Evolutionary conservation across 2,113 vertebrate species (phyloP), one percentile per base, ranked within the genome.

Genomic region (Malaclemys terrapin): DNA sequence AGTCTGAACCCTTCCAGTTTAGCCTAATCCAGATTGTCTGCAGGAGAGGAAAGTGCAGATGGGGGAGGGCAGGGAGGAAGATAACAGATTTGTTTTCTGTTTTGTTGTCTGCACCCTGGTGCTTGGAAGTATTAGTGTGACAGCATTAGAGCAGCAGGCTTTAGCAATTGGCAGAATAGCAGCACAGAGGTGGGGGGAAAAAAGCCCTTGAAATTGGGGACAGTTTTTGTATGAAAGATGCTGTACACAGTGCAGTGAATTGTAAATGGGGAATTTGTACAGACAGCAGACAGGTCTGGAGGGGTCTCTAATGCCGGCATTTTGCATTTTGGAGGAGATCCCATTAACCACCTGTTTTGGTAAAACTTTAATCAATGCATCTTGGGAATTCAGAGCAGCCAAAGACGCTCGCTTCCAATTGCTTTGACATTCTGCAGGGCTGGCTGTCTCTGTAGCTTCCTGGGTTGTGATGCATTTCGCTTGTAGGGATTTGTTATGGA

Each of bases 281-380:
- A 87, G 88, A 85, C 91, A 93, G 89, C 82, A 84, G 89, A 84
- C 91, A 91, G 90, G 80, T 78, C 91, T 93, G 69, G 93, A 65
- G 91, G 93, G 95, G 94, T 95, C 91, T 95, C 90, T 93, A 90
- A 91, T 87, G 82, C 92, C 87, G 94, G 90, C 93, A 88, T 95
- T 97, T 93, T 96, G 92, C 96, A 96, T 96, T 97, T 95, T 81
- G 91, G 76, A 95, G 87, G 85, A 94, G 92, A 94, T 96, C 86
- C 83, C 96, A 92, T 96, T 97, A 96, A 88, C 91, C 42, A 27
- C 82, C 38, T 93, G 91, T 92, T 84, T 59, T 5, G 0, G 86
- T 95, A 93, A 93, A 88, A 84, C 80, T 93, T 92, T 96, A 94
- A 95, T 97, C 94, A 97, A 84, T 89, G 88, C 14, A 27, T 49